phyloP scores from a whole-genome alignment of 2,797 vertebrate species.

The Lagorchestes hirsutus region DNA sequence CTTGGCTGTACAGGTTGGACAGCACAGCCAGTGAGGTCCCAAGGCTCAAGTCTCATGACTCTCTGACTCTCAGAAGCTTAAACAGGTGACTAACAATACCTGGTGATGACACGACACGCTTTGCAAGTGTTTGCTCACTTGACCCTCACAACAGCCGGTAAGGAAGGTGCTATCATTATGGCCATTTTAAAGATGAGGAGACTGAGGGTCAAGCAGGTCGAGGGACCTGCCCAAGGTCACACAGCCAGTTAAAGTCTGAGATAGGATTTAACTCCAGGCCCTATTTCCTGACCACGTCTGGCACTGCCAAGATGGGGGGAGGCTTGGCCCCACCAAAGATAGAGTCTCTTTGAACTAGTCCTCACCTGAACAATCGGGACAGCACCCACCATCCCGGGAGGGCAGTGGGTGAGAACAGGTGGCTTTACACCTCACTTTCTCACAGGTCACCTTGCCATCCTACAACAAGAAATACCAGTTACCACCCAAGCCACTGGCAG shows the following conservation, averaged over 20 bases:
- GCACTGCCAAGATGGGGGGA: neutral
- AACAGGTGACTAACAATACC: neutral
- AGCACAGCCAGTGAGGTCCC: too few species aligned
- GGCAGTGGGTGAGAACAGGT: constrained; percentile 86
- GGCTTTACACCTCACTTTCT: constrained; percentile 75
- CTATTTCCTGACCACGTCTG: neutral
- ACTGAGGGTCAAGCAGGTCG: neutral
- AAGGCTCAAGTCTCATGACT: too few species aligned
- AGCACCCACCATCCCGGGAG: constrained; percentile 76
- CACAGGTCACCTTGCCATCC: constrained; percentile 84
- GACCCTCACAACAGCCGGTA: neutral
- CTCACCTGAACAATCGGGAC: constrained; percentile 84
- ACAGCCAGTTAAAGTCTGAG: neutral
- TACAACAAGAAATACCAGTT: constrained; percentile 66
- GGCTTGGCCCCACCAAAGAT: neutral
- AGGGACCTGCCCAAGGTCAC: neutral
- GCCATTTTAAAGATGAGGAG: neutral
- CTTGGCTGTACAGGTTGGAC: neutral
- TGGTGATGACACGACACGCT: neutral
- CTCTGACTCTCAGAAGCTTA: neutral
- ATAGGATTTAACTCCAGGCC: too few species aligned
- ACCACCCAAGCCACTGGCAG: neutral
- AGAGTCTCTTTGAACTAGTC: neutral
- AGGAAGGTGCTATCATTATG: neutral
- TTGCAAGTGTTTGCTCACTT: neutral